A percentile compares a stretch with the other conserved stretches of the same genome.
Conservation (phyloP, 2,797 vertebrate species). For the Parauchenoglanis ngamensis region DNA sequence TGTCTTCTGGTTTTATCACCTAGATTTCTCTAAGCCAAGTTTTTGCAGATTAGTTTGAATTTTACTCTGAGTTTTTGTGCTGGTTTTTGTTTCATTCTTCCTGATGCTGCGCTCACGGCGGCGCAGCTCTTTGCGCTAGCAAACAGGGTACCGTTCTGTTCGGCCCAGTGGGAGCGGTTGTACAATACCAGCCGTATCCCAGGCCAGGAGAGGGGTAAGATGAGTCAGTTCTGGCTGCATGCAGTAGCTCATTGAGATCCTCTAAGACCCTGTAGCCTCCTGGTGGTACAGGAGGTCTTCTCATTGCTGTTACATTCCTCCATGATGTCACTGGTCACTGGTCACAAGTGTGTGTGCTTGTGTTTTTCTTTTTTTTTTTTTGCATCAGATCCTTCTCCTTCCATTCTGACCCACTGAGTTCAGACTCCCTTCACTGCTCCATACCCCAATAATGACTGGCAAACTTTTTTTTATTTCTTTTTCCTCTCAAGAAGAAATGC, state of each 20-base stretch:
- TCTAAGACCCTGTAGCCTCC: not conserved
- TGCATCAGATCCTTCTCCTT: not conserved
- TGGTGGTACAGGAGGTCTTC: slow-evolving; percentile 31
- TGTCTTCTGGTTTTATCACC: not conserved
- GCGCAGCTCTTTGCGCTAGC: slow-evolving; percentile 70
- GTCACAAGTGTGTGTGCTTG: not conserved
- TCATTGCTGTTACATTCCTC: slow-evolving; percentile 7
- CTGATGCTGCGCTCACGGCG: slow-evolving; percentile 61
- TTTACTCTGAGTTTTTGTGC: slow-evolving; percentile 58
- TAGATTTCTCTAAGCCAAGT: not conserved
- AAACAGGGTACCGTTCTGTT: slow-evolving; percentile 93
- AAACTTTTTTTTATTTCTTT: no score
- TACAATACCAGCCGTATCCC: slow-evolving; percentile 94
- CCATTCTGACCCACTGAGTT: slow-evolving; percentile 10
- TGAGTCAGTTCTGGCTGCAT: not conserved
- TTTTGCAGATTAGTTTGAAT: slow-evolving; percentile 4
- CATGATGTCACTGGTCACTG: not conserved
- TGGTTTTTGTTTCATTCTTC: slow-evolving; percentile 69
- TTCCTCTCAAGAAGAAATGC: not conserved
- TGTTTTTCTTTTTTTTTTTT: not conserved
- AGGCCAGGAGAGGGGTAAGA: slow-evolving; percentile 93
- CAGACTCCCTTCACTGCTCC: slow-evolving; percentile 1
- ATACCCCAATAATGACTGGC: not conserved
- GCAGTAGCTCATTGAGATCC: not conserved
- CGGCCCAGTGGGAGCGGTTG: slow-evolving; percentile 96